Evolutionary conservation across 2,113 vertebrate genomes (phyloP).

Genomic region (Petrocephalus microphthalmus): DNA sequence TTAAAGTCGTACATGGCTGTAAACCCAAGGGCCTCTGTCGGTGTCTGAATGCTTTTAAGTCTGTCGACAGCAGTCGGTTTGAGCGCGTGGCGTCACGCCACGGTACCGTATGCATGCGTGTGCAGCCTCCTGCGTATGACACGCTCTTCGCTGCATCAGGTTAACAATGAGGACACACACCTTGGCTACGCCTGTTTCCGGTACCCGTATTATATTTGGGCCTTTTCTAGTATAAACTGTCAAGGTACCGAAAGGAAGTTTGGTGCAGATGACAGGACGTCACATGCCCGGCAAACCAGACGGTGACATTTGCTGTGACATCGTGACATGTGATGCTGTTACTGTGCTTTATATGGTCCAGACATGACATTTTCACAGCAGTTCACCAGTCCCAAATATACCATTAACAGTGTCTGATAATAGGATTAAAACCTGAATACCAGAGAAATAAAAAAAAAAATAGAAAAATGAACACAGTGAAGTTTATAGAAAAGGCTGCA

Average conservation of each 20-base stretch:
- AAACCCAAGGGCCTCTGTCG: not conserved
- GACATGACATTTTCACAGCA: not conserved
- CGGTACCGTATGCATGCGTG: not conserved
- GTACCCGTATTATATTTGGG: not conserved
- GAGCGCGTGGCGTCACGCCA: not conserved
- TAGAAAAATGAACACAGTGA: constrained; percentile 31
- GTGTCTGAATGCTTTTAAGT: not conserved
- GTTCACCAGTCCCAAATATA: constrained; percentile 20
- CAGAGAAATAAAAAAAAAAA: constrained; percentile 37
- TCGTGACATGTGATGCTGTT: not conserved
- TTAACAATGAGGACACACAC: not conserved
- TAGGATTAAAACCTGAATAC: constrained; percentile 46
- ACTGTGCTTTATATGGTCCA: constrained; percentile 14
- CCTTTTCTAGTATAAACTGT: not conserved
- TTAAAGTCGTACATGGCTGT: constrained; percentile 25
- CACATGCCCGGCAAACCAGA: not conserved
- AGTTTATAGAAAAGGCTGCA: constrained; percentile 21
- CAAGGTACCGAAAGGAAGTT: constrained; percentile 7
- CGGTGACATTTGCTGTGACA: not conserved
- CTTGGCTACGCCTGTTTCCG: not conserved
- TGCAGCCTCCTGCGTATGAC: not conserved
- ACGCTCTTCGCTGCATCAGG: not conserved
- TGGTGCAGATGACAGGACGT: constrained; percentile 2
- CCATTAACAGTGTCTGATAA: constrained; percentile 36
- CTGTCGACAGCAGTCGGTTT: not conserved